phyloP scores from a whole-genome alignment of 2,797 vertebrate species.

The Dipus sagitta region DNA sequence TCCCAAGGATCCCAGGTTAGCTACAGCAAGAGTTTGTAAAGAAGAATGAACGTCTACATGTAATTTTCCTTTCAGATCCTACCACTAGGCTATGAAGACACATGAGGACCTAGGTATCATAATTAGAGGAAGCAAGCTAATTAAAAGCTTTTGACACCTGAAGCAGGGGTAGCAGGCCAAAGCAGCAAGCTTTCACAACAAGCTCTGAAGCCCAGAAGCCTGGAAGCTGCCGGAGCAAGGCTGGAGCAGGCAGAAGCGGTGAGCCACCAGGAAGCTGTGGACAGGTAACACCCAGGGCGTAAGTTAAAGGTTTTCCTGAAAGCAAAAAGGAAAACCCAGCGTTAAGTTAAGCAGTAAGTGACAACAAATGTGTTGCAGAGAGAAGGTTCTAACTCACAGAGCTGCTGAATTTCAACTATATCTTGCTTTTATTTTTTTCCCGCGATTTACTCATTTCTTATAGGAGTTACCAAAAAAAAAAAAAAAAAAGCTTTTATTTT shows the following conservation, averaged over 20 bases:
- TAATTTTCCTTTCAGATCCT: constrained; percentile 58
- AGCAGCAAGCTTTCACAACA: constrained; percentile 85
- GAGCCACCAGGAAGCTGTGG: constrained; percentile 85
- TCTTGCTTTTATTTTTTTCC: constrained; percentile 67
- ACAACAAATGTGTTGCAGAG: constrained; percentile 75
- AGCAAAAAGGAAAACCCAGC: constrained; percentile 86
- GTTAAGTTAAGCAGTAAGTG: constrained; percentile 83
- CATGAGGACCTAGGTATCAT: constrained; percentile 68
- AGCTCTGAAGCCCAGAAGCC: constrained; percentile 85
- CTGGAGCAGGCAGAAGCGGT: constrained; percentile 85
- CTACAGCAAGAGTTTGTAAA: constrained; percentile 26
- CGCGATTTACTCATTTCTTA: constrained; percentile 53
- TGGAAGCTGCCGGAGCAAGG: constrained; percentile 85
- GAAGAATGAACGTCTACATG: constrained; percentile 56
- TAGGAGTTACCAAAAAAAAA: constrained; percentile 60
- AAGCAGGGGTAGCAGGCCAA: constrained; percentile 85
- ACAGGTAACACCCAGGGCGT: constrained; percentile 84
- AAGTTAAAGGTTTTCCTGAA: constrained; percentile 86
- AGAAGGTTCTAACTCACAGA: constrained; percentile 70
- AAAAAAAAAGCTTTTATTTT: constrained; percentile 65
- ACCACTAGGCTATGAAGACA: constrained; percentile 64
- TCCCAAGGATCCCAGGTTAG: constrained; percentile 28
- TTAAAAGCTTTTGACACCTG: constrained; percentile 85
- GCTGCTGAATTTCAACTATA: constrained; percentile 55
- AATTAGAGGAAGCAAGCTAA: constrained; percentile 83